phyloP scores from a whole-genome alignment of 2,888 invertebrate genomes.

The Slavum lentiscoides region DNA sequence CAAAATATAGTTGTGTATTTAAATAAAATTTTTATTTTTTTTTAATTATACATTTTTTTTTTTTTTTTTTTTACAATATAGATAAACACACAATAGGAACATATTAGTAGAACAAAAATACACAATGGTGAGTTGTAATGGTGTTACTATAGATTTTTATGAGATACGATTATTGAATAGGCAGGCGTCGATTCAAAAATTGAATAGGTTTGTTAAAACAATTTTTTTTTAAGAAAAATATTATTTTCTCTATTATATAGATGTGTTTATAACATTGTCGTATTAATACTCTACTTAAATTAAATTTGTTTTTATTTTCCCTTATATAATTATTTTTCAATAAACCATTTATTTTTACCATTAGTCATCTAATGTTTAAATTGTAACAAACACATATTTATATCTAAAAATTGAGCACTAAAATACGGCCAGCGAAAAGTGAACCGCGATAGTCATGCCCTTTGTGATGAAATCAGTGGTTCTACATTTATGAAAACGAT shows the following conservation, averaged over 20 bases:
- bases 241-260: background rate
- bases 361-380: background rate
- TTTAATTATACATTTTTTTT: background rate
- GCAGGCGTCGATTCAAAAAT: background rate
- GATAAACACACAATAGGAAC: constrained; percentile 30
- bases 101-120: constrained; percentile 10
- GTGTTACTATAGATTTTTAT: no score
- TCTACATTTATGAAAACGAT: no score
- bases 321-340: background rate
- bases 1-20: no score
- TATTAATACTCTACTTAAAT: background rate
- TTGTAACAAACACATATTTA: background rate
- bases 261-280: background rate
- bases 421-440: no score
- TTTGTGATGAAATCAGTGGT: no score
- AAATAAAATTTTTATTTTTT: background rate
- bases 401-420: constrained; percentile 25
- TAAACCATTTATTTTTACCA: background rate
- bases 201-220: background rate
- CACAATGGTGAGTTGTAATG: background rate
- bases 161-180: no score
- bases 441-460: no score
- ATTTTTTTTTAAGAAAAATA: background rate
- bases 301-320: background rate
- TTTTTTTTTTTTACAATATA: background rate